A percentile compares a stretch with the other conserved stretches of the same genome.
Conservation (phyloP, 2,888 invertebrate species). For the Tuta absoluta region DNA sequence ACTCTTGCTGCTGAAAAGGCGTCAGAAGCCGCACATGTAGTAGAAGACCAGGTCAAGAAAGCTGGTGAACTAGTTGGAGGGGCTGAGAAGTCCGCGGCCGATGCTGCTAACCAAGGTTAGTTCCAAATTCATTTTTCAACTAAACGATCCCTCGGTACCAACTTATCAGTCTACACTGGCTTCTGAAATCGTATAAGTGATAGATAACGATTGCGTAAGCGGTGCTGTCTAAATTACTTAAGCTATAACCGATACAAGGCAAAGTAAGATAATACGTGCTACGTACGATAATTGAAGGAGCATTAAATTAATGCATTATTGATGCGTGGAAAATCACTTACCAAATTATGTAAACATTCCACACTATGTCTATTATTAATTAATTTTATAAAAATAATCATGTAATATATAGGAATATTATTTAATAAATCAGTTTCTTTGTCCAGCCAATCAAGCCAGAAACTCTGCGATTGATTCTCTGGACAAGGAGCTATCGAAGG, state of each 20-base stretch:
- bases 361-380: no score
- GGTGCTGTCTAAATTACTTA: not conserved
- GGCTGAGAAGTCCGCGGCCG: slow-evolving; percentile 79
- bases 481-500: slow-evolving; percentile 76
- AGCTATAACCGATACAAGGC: not conserved
- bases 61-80: slow-evolving; percentile 82
- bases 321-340: not conserved
- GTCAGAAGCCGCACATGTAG: slow-evolving; percentile 81
- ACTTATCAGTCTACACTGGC: slow-evolving; percentile 1
- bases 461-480: slow-evolving; percentile 78
- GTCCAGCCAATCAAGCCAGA: slow-evolving; percentile 65
- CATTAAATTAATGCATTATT: not conserved
- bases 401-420: not conserved
- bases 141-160: not conserved
- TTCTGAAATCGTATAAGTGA: slow-evolving; percentile 7
- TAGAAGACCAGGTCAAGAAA: slow-evolving; percentile 84
- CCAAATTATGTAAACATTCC: not conserved
- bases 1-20: slow-evolving; percentile 84
- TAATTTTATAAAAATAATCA: not conserved
- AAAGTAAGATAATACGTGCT: not conserved
- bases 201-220: not conserved
- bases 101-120: slow-evolving; percentile 72
- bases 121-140: not conserved
- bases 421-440: not conserved
- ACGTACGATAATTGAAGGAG: not conserved